Conservation (phyloP, 2,888 invertebrate species). For the Lepidochrysops patricia region DNA sequence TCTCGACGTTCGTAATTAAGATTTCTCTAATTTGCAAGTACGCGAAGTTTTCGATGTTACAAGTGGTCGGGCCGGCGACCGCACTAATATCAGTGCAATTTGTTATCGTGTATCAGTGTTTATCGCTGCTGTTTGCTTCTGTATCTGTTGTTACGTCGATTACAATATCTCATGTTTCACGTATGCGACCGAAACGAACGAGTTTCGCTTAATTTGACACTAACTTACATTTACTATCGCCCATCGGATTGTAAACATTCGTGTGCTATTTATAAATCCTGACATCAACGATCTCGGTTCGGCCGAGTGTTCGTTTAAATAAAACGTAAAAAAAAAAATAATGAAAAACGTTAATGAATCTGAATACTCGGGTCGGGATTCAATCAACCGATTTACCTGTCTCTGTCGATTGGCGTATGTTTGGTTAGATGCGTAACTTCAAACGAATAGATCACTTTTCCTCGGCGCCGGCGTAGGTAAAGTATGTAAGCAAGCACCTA, state of each 20-base stretch:
- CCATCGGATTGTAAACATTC: constrained; percentile 54
- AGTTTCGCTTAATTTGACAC: not conserved
- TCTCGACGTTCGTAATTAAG: constrained; percentile 20
- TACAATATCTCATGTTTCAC: constrained; percentile 43
- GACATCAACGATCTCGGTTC: constrained; percentile 53
- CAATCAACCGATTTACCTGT: constrained; percentile 6
- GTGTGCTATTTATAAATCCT: constrained; percentile 53
- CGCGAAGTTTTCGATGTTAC: constrained; percentile 12
- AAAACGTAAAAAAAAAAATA: not conserved
- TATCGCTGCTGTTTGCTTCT: constrained; percentile 67
- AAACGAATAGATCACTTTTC: constrained; percentile 17
- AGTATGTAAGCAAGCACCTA: constrained; percentile 35
- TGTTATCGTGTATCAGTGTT: constrained; percentile 56
- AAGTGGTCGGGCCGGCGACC: constrained; percentile 22
- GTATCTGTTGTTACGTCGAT: constrained; percentile 51
- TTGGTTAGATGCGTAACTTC: constrained; percentile 5
- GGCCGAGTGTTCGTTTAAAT: constrained; percentile 37
- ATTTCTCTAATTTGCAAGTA: constrained; percentile 15
- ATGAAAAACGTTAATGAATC: constrained; percentile 1
- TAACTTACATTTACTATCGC: constrained; percentile 32
- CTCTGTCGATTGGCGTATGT: constrained; percentile 1
- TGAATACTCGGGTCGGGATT: not conserved
- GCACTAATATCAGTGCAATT: constrained; percentile 56
- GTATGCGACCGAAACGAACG: constrained; percentile 7
- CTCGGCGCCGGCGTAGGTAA: constrained; percentile 21